Base-by-base conservation (phyloP, 2,113 vertebrate species). In the Pycnonotus jocosus region DNA sequence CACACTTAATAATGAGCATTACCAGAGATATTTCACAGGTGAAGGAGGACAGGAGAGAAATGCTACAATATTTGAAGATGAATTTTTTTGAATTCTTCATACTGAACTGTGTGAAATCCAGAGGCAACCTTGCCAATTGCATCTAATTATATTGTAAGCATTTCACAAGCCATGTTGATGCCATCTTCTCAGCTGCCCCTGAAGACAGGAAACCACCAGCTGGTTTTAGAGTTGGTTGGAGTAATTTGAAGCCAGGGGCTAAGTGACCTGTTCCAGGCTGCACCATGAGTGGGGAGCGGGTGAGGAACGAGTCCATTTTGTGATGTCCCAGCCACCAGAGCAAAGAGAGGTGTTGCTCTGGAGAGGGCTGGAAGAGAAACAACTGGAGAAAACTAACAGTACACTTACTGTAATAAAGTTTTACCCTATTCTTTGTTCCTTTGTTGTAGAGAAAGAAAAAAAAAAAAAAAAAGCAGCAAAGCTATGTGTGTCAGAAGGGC, bases 401-500 rank as follows among this genome's bases (percentile, higher is more conserved):
- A 78, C 42, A 24, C 69, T 94, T 65, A 84, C 53, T 9, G n/a
- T 81, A 78, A 90, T 76, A 92, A 92, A 83, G 85, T 90, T 96
- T 93, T 88, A 88, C 76, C 48, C 88, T 66, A 23, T 48, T 91
- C 53, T 96, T 94, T 88, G 85, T 73, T 92, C 82, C 31, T 95
- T 88, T 94, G 86, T 92, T 1, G 77, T 20, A 81, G 44, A 16
- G 31, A 33, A n/a, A 37, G 40, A 15, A 23, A 44, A 31, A 28
- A 40, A 13, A 30, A 40, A 44, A 53, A 71, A 48, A 37, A 20
- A 28, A 47, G 51, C 58, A 72, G 38, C 38, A 51, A 15, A 88
- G 74, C 85, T 92, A 30, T 94, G 82, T 86, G 61, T 86, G 90
- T 81, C 54, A 90, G 90, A 88, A 90, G 65, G 92, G 80, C 69